Evolutionary conservation across 2,888 invertebrate genomes (phyloP), one percentile per base, ranked within the genome.

Genomic region (Litoditis marina): DNA sequence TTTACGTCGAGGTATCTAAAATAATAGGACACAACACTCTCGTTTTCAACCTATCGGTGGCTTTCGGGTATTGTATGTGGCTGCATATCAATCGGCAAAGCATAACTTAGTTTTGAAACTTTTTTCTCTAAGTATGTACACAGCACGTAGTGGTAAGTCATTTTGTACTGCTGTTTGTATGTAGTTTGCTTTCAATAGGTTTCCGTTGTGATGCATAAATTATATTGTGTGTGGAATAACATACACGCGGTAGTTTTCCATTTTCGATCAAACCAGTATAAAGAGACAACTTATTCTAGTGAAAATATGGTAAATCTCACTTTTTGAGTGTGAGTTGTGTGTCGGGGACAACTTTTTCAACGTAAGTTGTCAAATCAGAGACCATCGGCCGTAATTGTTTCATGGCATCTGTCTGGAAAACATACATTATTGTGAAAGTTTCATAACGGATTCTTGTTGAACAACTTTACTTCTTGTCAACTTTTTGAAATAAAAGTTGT

Each of bases 261-360:
- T n/a, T 13, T 13, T n/a, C 13, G 19, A 1, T 13, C 13, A 47
- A 47, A n/a, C 19, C 47, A n/a, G 13, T 47, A 47, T 16, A 47
- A 47, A 47, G 1, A 22, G 13, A 47, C 11, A 47, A 47, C 13
- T 36, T 36, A 16, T 36, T 16, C n/a, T n/a, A 36, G n/a, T 36
- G n/a, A 36, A 36, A 36, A n/a, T n/a, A 36, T 36, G 39, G 11
- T 36, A 11, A 27, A 42, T 4, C n/a, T 32, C n/a, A 73, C 65
- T 95, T 95, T 76, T 92, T 91, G 44, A 99, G 93, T 0, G 98
- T 98, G 34, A 98, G 85, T 80, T 93, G 90, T 0, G 96, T 98
- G 83, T 99, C 98, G 0, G 98, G 98, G 78, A 99, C 94, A 0
- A 96, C 98, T 50, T 82, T 94, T 84, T 92, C 89, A 0, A 98